A percentile compares a stretch with the other conserved stretches of the same genome.
phyloP scores from a whole-genome alignment of 1,140 invertebrate species.

The Laupala kohalensis region DNA sequence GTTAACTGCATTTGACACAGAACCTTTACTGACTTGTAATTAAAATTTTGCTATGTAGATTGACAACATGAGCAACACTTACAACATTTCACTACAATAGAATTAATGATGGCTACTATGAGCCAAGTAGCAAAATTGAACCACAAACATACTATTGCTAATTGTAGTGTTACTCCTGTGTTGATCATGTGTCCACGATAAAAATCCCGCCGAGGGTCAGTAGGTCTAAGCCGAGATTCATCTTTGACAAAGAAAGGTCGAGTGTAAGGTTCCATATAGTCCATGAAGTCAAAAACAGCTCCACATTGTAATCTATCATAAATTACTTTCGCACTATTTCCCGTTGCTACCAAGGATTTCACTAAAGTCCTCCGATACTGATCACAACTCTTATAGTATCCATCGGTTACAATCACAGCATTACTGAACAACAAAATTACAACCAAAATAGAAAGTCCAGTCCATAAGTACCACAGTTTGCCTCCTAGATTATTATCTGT shows the following conservation, averaged over 20 bases:
- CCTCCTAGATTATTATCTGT: no score
- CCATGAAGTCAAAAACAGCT: conserved; percentile 58
- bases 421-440: conserved; percentile 43
- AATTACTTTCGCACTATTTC: conserved; percentile 35
- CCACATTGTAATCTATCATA: conserved; percentile 46
- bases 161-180: conserved; percentile 1
- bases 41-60: no score
- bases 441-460: conserved; percentile 39
- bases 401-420: conserved; percentile 45
- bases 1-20: no score
- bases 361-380: conserved; percentile 46
- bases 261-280: conserved; percentile 42
- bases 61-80: neutral
- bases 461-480: conserved; percentile 38
- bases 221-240: neutral
- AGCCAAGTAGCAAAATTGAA: conserved; percentile 3
- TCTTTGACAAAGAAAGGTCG: conserved; percentile 7
- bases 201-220: neutral
- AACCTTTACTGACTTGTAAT: no score
- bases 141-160: conserved; percentile 1
- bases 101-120: neutral
- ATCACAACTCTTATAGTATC: conserved; percentile 49
- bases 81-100: neutral
- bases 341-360: conserved; percentile 19
- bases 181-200: conserved; percentile 8